Base-by-base conservation (phyloP, 2,797 vertebrate genomes). In the Coreius guichenoti region DNA sequence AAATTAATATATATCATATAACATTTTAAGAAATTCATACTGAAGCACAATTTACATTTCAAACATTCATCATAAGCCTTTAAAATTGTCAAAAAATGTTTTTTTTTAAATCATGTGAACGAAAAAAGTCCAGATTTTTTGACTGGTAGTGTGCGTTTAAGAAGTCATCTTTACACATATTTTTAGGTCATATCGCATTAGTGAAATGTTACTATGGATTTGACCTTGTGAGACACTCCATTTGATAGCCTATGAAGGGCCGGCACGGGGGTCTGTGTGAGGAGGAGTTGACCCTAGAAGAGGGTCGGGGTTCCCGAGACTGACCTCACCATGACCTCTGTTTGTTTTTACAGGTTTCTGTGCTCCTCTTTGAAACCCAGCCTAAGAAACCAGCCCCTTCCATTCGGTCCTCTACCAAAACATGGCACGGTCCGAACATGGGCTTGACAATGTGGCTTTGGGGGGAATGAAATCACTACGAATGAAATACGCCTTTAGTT, bases 281-380 rank as follows among this genome's bases (percentile, higher is more conserved):
- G 68, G 75, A 54, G 75, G 86, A 75, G 29, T 45, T 61, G 56
- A 74, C 68, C 81, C 43, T 51, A 58, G 61, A 68, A 93, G 92
- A 93, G 94, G 95, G 92, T 93, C 92, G 91, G 91, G 89, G 91
- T 92, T 93, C 92, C 91, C 81, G 93, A 88, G 93, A 92, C 91
- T 95, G 96, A 98, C 96, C 97, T 94, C 88, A 65, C 87, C 81
- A 87, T 96, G 96, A 98, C 97, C 97, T 95, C 92, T 92, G 91
- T 94, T 94, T 96, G 93, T 97, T 98, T 97, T 96, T 93, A 96
- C 94, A 93, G 91, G 94, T 96, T 97, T 95, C 87, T 92, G 92
- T 91, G 95, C 96, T 95, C 96, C 93, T 92, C 92, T 95, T 96
- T 96, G 95, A 95, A 88, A 88, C 78, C 74, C 51, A 84, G 63